Evolutionary conservation across 2,888 invertebrate species (phyloP).

Genomic region (Mesorhabditis spiculigera): DNA sequence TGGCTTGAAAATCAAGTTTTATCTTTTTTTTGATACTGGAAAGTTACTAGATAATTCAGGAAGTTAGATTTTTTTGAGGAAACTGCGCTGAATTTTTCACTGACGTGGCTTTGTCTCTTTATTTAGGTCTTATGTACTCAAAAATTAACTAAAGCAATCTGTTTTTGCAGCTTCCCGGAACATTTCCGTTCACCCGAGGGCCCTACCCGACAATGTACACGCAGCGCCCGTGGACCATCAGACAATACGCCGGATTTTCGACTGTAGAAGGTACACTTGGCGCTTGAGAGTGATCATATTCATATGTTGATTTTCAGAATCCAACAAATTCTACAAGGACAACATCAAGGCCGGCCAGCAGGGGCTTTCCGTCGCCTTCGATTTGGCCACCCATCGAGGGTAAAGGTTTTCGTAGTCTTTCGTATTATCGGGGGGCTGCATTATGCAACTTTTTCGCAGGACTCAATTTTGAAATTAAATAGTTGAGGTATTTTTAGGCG

Average conservation of each 20-base stretch:
- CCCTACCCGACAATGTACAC: slow-evolving; percentile 69
- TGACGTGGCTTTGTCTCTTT: too few species aligned
- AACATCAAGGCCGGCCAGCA: slow-evolving; percentile 69
- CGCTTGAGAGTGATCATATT: not conserved
- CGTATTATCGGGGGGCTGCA: too few species aligned
- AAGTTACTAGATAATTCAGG: not conserved
- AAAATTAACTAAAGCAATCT: not conserved
- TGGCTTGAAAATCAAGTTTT: not conserved
- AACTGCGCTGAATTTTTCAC: too few species aligned
- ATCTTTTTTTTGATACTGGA: not conserved
- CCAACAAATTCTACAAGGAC: slow-evolving; percentile 54
- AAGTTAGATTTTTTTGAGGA: too few species aligned
- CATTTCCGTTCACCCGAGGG: slow-evolving; percentile 67
- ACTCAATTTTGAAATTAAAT: too few species aligned
- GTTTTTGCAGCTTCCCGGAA: slow-evolving; percentile 62
- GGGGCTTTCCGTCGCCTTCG: slow-evolving; percentile 68
- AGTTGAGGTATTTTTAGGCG: too few species aligned
- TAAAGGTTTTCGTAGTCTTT: slow-evolving; percentile 35
- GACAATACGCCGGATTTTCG: slow-evolving; percentile 68
- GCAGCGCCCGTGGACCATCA: slow-evolving; percentile 68
- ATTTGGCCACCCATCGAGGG: slow-evolving; percentile 68
- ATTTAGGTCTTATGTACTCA: too few species aligned
- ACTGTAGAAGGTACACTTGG: slow-evolving; percentile 32
- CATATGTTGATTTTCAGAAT: slow-evolving; percentile 15
- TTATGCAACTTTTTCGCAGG: too few species aligned